Conservation (phyloP, 2,888 invertebrate species). For the Sisyra nigra region DNA sequence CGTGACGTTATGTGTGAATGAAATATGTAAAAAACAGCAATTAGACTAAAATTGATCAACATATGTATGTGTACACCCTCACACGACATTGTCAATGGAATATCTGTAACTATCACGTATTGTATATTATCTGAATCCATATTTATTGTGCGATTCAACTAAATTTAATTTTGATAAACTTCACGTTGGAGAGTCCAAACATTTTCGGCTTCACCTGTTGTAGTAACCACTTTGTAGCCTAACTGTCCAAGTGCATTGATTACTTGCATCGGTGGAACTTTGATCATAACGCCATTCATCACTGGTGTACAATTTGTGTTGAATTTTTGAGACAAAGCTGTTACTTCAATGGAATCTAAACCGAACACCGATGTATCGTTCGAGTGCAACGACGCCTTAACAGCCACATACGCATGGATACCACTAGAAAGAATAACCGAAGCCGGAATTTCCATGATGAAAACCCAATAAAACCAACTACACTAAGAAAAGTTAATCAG, state of each 20-base stretch:
- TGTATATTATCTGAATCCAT: too few relatives aligned
- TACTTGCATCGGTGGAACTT: constrained; percentile 48
- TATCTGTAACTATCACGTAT: too few relatives aligned
- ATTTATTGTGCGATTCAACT: too few relatives aligned
- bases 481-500: neutral
- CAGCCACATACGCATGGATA: constrained; percentile 54
- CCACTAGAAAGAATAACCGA: constrained; percentile 30
- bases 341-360: constrained; percentile 48
- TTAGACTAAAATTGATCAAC: neutral
- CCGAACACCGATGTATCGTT: constrained; percentile 62
- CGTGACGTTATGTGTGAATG: neutral
- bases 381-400: constrained; percentile 66
- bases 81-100: too few relatives aligned
- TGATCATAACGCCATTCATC: constrained; percentile 56
- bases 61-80: too few relatives aligned
- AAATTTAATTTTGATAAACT: constrained; percentile 19
- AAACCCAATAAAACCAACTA: neutral
- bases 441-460: constrained; percentile 25
- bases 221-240: constrained; percentile 61
- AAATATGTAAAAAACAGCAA: neutral
- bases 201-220: constrained; percentile 66
- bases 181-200: constrained; percentile 74
- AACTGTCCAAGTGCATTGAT: constrained; percentile 61
- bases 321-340: constrained; percentile 53
- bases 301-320: constrained; percentile 40